These are phyloP conservation scores for Sphaeridia pumilis DNA, from an alignment of 2,888 invertebrate species.

Conservation along the genomic window DNA sequence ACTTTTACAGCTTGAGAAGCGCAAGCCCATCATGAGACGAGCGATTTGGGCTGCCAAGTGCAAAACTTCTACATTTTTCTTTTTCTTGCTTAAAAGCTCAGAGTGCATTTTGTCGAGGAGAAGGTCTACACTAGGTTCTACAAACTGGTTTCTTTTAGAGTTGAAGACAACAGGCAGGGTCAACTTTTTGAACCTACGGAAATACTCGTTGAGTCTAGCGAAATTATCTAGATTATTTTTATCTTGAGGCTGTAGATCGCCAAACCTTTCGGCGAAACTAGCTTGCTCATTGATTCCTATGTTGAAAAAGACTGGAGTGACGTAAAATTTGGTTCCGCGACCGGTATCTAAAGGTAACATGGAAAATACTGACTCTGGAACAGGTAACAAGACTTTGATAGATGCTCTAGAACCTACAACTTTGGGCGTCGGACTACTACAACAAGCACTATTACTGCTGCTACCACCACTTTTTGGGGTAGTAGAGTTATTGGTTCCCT, in stretches of 20 bases:
- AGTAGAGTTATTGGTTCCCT: constrained; percentile 9
- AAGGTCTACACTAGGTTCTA: constrained; percentile 29
- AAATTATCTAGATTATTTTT: constrained; percentile 78
- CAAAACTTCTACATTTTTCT: constrained; percentile 71
- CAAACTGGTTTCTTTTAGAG: constrained; percentile 31
- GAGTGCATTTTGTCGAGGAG: constrained; percentile 59
- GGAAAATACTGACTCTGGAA: constrained; percentile 64
- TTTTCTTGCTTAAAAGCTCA: constrained; percentile 58
- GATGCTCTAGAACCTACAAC: constrained; percentile 61
- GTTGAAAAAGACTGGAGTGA: constrained; percentile 86
- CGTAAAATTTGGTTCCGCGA: constrained; percentile 56
- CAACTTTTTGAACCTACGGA: constrained; percentile 58
- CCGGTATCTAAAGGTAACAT: constrained; percentile 49
- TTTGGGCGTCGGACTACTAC: constrained; percentile 55
- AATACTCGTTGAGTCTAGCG: constrained; percentile 68
- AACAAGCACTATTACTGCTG: no score
- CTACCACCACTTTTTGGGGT: no score
- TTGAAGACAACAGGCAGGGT: constrained; percentile 30
- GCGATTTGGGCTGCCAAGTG: constrained; percentile 70
- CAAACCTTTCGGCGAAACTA: constrained; percentile 69
- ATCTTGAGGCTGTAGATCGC: constrained; percentile 41
- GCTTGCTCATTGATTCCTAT: constrained; percentile 91
- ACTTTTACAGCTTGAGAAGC: constrained; percentile 91
- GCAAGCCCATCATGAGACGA: constrained; percentile 63
- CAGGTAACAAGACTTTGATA: constrained; percentile 62